phyloP scores from a whole-genome alignment of 1,140 invertebrate species.

The Ladona fulva region DNA sequence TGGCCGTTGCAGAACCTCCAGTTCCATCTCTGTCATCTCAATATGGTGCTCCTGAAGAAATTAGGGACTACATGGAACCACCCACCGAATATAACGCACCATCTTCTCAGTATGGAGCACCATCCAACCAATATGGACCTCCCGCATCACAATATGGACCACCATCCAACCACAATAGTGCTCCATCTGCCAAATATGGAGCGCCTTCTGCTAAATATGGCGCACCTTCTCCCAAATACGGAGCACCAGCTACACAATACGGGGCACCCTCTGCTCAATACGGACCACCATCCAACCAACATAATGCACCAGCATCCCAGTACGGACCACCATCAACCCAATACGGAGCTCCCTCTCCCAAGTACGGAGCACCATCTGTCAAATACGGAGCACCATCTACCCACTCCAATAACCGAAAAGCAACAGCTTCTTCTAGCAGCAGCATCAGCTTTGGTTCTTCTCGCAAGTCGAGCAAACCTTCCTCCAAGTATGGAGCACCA shows the following conservation, averaged over 20 bases:
- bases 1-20: conserved; percentile 9
- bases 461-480: neutral
- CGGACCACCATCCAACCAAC: neutral
- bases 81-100: conserved; percentile 19
- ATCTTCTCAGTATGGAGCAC: conserved; percentile 32
- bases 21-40: conserved; percentile 20
- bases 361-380: conserved; percentile 13
- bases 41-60: conserved; percentile 16
- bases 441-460: neutral
- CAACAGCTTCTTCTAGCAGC: neutral
- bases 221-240: neutral
- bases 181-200: neutral
- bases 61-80: neutral
- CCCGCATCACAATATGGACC: neutral
- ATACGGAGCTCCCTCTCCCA: conserved; percentile 13
- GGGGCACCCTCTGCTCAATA: neutral
- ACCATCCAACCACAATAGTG: neutral
- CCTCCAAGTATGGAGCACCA: neutral
- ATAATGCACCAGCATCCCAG: neutral
- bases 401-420: neutral
- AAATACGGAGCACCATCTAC: neutral
- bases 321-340: conserved; percentile 11
- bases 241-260: conserved; percentile 14
- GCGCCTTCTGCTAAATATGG: neutral
- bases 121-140: conserved; percentile 13